These are phyloP conservation scores for Ciconia stormi DNA, from an alignment of 2,113 vertebrate genomes.

Conservation along the genomic window DNA sequence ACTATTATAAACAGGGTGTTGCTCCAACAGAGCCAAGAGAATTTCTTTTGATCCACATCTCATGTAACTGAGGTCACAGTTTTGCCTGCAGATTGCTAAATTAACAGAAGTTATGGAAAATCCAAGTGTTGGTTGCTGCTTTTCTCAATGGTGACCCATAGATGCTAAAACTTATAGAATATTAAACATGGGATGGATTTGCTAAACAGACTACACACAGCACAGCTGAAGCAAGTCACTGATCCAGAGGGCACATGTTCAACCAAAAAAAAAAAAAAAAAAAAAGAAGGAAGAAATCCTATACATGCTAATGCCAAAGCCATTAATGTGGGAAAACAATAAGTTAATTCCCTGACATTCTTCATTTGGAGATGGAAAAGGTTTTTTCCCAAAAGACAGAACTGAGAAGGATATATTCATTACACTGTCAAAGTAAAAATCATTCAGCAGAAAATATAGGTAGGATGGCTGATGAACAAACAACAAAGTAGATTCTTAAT, in stretches of 20 bases:
- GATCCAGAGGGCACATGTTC: background rate
- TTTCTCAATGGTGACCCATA: background rate
- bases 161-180: background rate
- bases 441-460: background rate
- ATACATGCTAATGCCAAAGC: background rate
- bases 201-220: background rate
- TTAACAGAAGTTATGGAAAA: background rate
- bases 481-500: background rate
- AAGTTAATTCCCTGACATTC: background rate
- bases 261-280: background rate
- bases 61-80: background rate
- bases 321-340: background rate
- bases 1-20: fast-evolving
- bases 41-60: background rate
- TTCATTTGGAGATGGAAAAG: background rate
- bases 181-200: background rate
- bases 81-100: background rate
- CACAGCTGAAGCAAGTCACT: background rate
- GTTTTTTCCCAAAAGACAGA: background rate
- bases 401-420: background rate
- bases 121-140: background rate
- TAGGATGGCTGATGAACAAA: background rate
- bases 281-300: background rate
- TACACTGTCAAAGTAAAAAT: background rate
- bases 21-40: background rate